Conservation (phyloP, 2,888 invertebrate genomes). For the Lepidocyrtinus sp. region DNA sequence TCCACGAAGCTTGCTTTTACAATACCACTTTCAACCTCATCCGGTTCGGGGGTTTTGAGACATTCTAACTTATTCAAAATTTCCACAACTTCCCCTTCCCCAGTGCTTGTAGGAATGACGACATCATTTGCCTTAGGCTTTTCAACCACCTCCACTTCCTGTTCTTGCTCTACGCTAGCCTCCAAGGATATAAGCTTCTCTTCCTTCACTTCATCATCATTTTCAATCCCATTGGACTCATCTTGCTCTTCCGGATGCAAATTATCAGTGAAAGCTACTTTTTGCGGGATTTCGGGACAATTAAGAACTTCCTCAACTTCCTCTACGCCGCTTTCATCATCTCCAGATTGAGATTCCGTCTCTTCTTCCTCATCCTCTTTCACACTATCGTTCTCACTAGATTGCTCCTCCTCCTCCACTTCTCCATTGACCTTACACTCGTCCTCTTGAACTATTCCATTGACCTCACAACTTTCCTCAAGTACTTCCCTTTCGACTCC, state of each 20-base stretch:
- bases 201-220: not conserved
- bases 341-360: not conserved
- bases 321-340: not conserved
- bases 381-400: not conserved
- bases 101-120: not conserved
- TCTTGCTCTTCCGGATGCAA: too few relatives aligned
- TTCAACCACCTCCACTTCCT: not conserved
- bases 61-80: constrained; percentile 14
- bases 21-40: constrained; percentile 37
- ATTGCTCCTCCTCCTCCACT: constrained; percentile 14
- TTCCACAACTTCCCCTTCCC: constrained; percentile 18
- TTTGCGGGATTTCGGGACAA: too few relatives aligned
- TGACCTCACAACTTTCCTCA: too few relatives aligned
- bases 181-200: not conserved
- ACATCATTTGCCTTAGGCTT: too few relatives aligned
- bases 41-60: constrained; percentile 26
- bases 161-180: not conserved
- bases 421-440: too few relatives aligned
- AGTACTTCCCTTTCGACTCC: too few relatives aligned
- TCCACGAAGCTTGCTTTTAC: constrained; percentile 55
- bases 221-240: too few relatives aligned
- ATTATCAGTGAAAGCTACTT: too few relatives aligned
- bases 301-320: too few relatives aligned
- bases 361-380: not conserved
- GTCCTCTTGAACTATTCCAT: not conserved